phyloP scores from a whole-genome alignment of 1,140 invertebrate species.

The Aphidius gifuensis region DNA sequence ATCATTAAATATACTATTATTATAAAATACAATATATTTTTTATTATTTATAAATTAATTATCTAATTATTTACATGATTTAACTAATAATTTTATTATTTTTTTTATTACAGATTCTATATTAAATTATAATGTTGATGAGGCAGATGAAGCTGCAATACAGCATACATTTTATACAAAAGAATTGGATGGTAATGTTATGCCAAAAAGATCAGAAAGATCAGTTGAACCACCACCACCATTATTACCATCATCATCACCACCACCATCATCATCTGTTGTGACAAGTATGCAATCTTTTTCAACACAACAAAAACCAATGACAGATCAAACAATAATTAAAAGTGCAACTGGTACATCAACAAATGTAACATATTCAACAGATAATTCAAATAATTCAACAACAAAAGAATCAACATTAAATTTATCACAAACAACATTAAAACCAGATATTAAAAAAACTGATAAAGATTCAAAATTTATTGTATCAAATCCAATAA shows the following conservation, averaged over 20 bases:
- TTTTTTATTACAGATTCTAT: conserved; percentile 24
- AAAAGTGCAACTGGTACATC: conserved; percentile 18
- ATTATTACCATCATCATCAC: conserved; percentile 2
- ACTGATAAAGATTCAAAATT: conserved; percentile 1
- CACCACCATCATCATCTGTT: conserved; percentile 1
- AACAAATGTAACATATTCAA: conserved; percentile 25
- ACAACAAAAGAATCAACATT: conserved; percentile 24
- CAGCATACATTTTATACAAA: conserved; percentile 10
- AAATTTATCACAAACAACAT: conserved; percentile 17
- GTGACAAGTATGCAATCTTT: conserved; percentile 9
- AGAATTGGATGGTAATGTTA: conserved; percentile 1
- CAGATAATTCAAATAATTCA: conserved; percentile 20
- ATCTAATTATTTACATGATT: neutral
- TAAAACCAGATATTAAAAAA: conserved; percentile 16
- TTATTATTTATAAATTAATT: too few relatives aligned
- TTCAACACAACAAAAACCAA: neutral
- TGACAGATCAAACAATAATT: conserved; percentile 16
- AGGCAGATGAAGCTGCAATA: neutral
- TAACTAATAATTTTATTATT: neutral
- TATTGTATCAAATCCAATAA: conserved; percentile 28
- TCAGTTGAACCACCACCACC: conserved; percentile 9
- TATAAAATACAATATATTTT: too few relatives aligned
- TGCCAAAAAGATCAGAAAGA: conserved; percentile 5
- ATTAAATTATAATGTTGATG: conserved; percentile 24
- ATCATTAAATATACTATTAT: too few relatives aligned